Evolutionary conservation across 2,888 invertebrate genomes (phyloP), one percentile per base, ranked within the genome.

Genomic region (Cyaniris semiargus): DNA sequence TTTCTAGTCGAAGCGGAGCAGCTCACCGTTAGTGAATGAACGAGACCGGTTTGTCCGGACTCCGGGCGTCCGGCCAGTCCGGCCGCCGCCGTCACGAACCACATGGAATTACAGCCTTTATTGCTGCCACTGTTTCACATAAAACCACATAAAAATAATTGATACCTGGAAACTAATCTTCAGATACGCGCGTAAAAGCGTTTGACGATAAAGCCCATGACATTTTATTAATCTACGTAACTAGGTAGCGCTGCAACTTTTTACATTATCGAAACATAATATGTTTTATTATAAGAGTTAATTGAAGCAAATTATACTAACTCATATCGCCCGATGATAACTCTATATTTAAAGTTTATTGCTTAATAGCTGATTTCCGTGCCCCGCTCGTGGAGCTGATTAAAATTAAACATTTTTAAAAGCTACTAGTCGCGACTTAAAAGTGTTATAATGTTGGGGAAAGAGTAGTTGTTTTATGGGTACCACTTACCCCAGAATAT

Each of bases 11-110:
- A 27, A 48, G 38, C 72, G 72, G 53, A 71, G 76, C 71, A 27
- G 56, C 80, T 79, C 78, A 81, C 86, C 85, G 86, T 86, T 86
- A 86, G 81, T 86, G 86, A 87, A 86, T 86, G 86, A 85, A 85
- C 81, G 78, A 77, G 83, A 86, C 86, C 87, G 86, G 87, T 86
- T 86, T 83, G 81, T 79, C 81, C 83, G 83, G 83, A 81, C 84
- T 79, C 81, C 83, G 83, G 83, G 81, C 84, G 82, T 80, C 80
- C 78, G 81, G 83, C 80, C 83, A 80, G 83, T 84, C 85, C 82
- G 83, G 82, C 82, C n/a, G n/a, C n/a, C 83, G 81, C 81, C 13
- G 80, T 80, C 82, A 79, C 81, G 79, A 80, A 80, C 81, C 82
- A 83, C 83, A 83, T 83, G 83, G 80, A 85, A 83, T 83, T 84